These are phyloP conservation scores for Apeira syringaria DNA, from an alignment of 2,888 invertebrate species.

Conservation along the genomic window DNA sequence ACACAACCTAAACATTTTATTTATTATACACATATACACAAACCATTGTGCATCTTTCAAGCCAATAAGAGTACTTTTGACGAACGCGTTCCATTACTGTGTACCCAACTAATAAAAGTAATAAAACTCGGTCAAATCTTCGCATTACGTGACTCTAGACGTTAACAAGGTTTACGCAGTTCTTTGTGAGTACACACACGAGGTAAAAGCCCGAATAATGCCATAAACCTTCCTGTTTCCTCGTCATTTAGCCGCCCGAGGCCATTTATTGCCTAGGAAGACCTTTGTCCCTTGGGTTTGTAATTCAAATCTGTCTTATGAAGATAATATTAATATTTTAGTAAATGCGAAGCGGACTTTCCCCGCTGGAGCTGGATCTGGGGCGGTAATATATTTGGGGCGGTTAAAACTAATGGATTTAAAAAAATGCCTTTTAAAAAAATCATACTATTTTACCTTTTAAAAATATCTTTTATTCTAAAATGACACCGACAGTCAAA, in stretches of 20 bases:
- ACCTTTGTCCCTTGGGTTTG: no score
- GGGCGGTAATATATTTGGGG: no score
- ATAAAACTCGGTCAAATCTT: slow-evolving; percentile 42
- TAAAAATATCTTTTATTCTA: no score
- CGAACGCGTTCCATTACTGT: slow-evolving; percentile 15
- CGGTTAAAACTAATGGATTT: no score
- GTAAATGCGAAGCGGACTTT: no score
- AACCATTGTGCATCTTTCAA: neutral
- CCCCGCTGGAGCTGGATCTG: no score
- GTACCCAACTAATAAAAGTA: slow-evolving; percentile 37
- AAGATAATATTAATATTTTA: no score
- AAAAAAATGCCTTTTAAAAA: no score
- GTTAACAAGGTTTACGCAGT: slow-evolving; percentile 25
- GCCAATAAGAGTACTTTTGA: slow-evolving; percentile 8
- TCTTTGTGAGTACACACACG: slow-evolving; percentile 5
- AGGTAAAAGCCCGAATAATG: slow-evolving; percentile 26
- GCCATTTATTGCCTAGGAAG: neutral
- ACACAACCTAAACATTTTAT: neutral
- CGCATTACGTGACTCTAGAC: slow-evolving; percentile 38
- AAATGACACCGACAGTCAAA: no score
- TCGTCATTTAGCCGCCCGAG: neutral
- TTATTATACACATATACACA: neutral
- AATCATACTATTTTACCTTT: no score
- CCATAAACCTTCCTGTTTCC: slow-evolving; percentile 23
- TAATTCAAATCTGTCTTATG: no score